phyloP scores from a whole-genome alignment of 2,113 vertebrate species.

The Tilapia sparmanii region DNA sequence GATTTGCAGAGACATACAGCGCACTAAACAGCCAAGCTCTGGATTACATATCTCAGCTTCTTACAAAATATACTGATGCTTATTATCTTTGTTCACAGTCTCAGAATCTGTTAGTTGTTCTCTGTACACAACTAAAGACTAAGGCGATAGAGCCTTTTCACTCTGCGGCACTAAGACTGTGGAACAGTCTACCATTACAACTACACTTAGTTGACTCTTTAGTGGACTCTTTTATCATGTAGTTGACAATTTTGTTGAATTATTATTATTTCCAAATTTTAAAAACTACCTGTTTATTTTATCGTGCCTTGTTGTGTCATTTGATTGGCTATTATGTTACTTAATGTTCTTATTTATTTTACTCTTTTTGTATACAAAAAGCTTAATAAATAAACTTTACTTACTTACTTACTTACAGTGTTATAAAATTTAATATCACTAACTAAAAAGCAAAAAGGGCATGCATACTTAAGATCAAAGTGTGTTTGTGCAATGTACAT shows the following conservation, averaged over 20 bases:
- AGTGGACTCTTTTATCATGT: not conserved
- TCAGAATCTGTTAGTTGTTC: not conserved
- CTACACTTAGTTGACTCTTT: not conserved
- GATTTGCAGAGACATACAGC: not conserved
- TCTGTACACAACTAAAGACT: not conserved
- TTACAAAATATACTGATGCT: not conserved
- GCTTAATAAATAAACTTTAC: not conserved
- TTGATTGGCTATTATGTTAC: not conserved
- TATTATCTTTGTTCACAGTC: not conserved
- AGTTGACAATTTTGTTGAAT: not conserved
- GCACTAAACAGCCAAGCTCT: not conserved
- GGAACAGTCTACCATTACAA: not conserved
- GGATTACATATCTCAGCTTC: not conserved
- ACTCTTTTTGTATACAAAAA: not conserved
- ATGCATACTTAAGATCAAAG: not conserved
- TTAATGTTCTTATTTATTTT: not conserved
- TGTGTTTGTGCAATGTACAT: not conserved
- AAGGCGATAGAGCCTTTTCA: not conserved
- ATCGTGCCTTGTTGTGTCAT: not conserved
- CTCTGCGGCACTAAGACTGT: not conserved
- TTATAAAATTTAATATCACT: too few species aligned
- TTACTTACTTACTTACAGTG: not conserved
- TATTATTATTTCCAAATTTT: not conserved
- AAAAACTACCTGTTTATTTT: not conserved
- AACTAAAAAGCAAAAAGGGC: not conserved